Base-by-base conservation (phyloP, 2,888 invertebrate species). In the Ptilodon capucinus region DNA sequence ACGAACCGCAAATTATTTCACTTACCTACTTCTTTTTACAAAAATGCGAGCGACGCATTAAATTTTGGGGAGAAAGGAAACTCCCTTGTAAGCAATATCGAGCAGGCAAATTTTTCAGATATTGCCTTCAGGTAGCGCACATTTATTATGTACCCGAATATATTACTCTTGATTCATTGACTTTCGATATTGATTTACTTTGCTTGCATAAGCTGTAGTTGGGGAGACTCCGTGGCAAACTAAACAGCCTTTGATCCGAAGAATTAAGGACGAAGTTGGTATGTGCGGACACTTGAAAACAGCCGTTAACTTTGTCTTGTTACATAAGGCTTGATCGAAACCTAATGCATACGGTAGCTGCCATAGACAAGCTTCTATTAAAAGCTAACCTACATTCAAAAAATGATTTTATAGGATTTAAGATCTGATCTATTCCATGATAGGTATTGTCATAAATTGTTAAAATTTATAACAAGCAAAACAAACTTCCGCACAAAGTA, bases 71-170 rank as follows among this genome's bases (percentile, higher is more conserved):
- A 88, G 90, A 90, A 90, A 88, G 88, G 88, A 90, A 90, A 91
- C 89, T 89, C 86, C 85, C 87, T 88, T 90, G 90, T 91, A 91
- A 91, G 91, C 91, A 90, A 91, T 90, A 90, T 90, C 88, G 90
- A 89, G 86, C 81, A 90, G 90, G 91, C 89, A 91, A 91, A 91
- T 90, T 91, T 91, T 91, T 91, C 90, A 91, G 91, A 91, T 91
- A 91, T 91, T 91, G 90, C 90, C 85, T 91, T 88, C 91, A 91
- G 91, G 91, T 91, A 91, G 91, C 84, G 88, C 88, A 90, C 91
- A 91, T 91, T 91, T 91, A 91, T 91, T 91, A 91, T 91, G 90
- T 91, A 91, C 91, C 91, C 91, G 89, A 90, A 91, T 91, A 91
- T 91, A 91, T 91, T 91, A 90, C 89, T 89, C 90, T 84, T 91